phyloP scores from a whole-genome alignment of 2,113 vertebrate species.

The Oostethus manadensis region DNA sequence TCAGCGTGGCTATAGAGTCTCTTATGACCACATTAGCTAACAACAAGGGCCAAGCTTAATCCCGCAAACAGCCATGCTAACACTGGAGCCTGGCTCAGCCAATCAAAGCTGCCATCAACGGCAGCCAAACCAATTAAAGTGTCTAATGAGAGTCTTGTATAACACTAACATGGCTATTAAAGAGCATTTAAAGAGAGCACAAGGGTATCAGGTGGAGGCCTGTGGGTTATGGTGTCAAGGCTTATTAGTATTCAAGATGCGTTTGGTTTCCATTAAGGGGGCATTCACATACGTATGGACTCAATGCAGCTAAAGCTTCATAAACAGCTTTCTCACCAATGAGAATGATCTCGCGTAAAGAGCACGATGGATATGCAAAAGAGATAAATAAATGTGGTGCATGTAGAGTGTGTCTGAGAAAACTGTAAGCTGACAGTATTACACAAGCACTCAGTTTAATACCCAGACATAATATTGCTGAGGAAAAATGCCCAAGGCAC shows the following conservation, averaged over 20 bases:
- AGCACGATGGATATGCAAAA: conserved; percentile 33
- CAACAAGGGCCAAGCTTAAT: conserved; percentile 38
- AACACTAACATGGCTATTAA: conserved; percentile 65
- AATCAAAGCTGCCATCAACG: conserved; percentile 54
- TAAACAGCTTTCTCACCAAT: conserved; percentile 53
- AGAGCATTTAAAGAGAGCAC: conserved; percentile 61
- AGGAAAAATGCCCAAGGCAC: conserved; percentile 64
- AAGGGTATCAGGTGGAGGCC: conserved; percentile 62
- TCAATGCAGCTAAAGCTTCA: conserved; percentile 35
- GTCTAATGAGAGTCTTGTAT: conserved; percentile 69
- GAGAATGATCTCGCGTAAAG: conserved; percentile 54
- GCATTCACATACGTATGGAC: conserved; percentile 31
- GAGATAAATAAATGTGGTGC: conserved; percentile 49
- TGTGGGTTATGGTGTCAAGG: conserved; percentile 69
- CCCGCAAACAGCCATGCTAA: conserved; percentile 46
- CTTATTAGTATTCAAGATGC: conserved; percentile 69
- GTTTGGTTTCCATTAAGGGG: conserved; percentile 64
- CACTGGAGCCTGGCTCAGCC: conserved; percentile 33
- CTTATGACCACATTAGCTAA: conserved; percentile 57
- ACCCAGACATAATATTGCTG: conserved; percentile 57
- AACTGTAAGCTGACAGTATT: conserved; percentile 69
- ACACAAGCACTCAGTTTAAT: conserved; percentile 71
- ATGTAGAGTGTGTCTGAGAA: conserved; percentile 49
- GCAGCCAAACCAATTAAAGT: conserved; percentile 61
- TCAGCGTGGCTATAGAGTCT: conserved; percentile 32